Evolutionary conservation across 2,888 invertebrate genomes (phyloP).

Genomic region (Thecophora atra): DNA sequence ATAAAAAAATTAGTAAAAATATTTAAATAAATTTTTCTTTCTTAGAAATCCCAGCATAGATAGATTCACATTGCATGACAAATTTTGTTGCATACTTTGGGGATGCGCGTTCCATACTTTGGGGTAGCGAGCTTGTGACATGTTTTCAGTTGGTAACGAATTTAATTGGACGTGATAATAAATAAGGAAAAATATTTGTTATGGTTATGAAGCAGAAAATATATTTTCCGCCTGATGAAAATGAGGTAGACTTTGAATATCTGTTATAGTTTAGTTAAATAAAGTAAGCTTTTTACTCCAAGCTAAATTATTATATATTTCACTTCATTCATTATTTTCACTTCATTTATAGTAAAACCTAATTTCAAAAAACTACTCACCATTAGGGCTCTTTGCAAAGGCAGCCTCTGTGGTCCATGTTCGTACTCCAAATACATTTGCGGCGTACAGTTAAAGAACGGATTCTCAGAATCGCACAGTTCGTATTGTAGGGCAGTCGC

Average conservation of each 20-base stretch:
- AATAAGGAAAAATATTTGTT: neutral
- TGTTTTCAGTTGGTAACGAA: neutral
- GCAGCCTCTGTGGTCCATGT: slow-evolving; percentile 73
- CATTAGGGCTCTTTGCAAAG: slow-evolving; percentile 68
- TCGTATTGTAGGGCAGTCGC: slow-evolving; percentile 33
- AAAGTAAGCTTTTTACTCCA: neutral
- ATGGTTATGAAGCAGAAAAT: neutral
- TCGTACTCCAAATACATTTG: slow-evolving; percentile 70
- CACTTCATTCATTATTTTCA: neutral
- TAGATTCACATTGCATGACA: neutral
- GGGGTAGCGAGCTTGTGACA: neutral
- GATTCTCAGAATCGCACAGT: slow-evolving; percentile 67
- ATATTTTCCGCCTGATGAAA: no score
- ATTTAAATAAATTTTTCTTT: neutral
- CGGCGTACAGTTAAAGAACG: slow-evolving; percentile 70
- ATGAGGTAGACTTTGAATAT: no score
- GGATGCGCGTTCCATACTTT: neutral
- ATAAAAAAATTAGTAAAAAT: neutral
- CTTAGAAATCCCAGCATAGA: neutral
- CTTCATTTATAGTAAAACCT: neutral
- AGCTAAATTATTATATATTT: neutral
- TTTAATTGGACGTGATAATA: neutral
- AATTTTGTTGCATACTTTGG: neutral
- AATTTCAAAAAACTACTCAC: slow-evolving; percentile 51
- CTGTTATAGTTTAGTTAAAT: no score